Base-by-base conservation (phyloP, 2,797 vertebrate species). In the Notolabrus celidotus region DNA sequence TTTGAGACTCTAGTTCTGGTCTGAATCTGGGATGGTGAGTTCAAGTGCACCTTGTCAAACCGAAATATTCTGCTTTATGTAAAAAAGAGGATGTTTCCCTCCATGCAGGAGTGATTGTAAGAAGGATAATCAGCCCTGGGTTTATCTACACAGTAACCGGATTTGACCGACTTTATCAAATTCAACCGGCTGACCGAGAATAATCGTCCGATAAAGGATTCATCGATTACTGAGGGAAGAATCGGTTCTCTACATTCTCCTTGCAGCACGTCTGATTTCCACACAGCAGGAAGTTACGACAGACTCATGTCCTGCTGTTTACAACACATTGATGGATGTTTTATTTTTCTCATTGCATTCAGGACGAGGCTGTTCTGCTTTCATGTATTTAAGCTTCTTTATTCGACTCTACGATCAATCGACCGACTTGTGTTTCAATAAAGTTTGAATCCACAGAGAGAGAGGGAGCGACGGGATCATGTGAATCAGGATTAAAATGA, bases 241-340 rank as follows among this genome's bases (percentile, higher is more conserved):
- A 41, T 15, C 4, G 19, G n/a, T n/a, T n/a, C n/a, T n/a, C n/a
- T n/a, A n/a, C 45, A 20, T 20, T 10, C 3, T 5, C 43, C 42
- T n/a, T 43, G 8, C 7, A 45, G 4, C n/a, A 2, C 31, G 31
- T 22, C 14, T 22, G 31, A n/a, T 23, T 56, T 34, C n/a, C 10
- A n/a, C 27, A 7, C 0, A 10, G 41, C 38, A 65, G 70, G 54
- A 65, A 65, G 61, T 72, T 22, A 19, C 23, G 19, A 39, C 61
- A 59, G 33, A 71, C 19, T 12, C n/a, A 9, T 4, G 6, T 19
- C 17, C 43, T 22, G 11, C 43, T 43, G 27, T 27, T 2, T 7
- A 49, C 12, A 29, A 27, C 4, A 3, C 14, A 38, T 36, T 59
- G 16, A 39, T 0, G 15, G 10, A 4, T 5, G 12, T 12, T 20